phyloP scores from a whole-genome alignment of 2,113 vertebrate genomes.

The Cryptotis parvus region DNA sequence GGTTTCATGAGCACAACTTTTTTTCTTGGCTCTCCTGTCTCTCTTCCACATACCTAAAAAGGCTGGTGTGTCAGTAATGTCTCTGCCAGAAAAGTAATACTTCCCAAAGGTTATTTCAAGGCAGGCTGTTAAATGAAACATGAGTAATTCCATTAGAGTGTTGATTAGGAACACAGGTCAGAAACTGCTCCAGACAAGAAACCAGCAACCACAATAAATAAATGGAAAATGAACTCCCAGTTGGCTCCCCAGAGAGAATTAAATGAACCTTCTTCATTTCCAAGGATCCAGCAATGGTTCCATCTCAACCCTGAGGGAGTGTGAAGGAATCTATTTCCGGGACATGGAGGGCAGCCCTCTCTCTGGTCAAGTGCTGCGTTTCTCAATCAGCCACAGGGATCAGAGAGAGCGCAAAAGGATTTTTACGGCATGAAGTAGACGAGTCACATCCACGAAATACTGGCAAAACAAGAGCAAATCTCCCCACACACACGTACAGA shows the following conservation, averaged over 20 bases:
- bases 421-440: not conserved
- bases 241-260: constrained; percentile 38
- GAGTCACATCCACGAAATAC: not conserved
- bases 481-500: not conserved
- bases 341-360: not conserved
- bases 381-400: not conserved
- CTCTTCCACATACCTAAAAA: not conserved
- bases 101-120: constrained; percentile 56
- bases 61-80: not conserved
- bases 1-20: not conserved
- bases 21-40: not conserved
- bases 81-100: not conserved
- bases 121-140: constrained; percentile 53
- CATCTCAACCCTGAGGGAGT: not conserved
- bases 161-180: constrained; percentile 62
- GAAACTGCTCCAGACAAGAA: constrained; percentile 62
- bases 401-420: not conserved
- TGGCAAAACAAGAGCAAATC: not conserved
- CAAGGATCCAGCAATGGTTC: not conserved
- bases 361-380: not conserved
- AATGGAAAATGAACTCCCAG: constrained; percentile 28
- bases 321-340: not conserved
- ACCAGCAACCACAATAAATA: constrained; percentile 24
- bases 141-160: constrained; percentile 57
- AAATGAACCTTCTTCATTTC: constrained; percentile 15